Evolutionary conservation across 2,797 vertebrate species (phyloP), one percentile per base, ranked within the genome.

Genomic region (Helostoma temminkii): DNA sequence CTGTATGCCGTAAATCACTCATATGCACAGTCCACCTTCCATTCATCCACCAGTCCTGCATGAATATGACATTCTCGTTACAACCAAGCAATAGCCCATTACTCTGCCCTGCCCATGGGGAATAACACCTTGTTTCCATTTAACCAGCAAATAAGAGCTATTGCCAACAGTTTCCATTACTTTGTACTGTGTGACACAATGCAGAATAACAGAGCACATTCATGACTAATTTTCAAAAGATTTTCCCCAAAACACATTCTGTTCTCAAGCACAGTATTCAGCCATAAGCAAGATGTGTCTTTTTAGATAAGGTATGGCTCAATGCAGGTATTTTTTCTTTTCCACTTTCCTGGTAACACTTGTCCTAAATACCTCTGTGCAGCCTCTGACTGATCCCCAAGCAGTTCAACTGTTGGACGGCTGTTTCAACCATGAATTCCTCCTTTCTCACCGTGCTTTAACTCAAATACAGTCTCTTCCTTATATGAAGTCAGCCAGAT

Each of bases 111-210:
- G 71, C 77, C 79, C 55, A 69, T 4, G 0, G 84, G 86, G 74
- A 86, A 77, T 55, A 82, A 86, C 86, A 88, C 84, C 84, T 82
- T 85, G 73, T 74, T 76, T 80, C 80, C 73, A 81, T 83, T 34
- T 73, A 79, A 74, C 58, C 53, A 54, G 49, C 9, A 4, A 81
- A 78, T 79, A 66, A 60, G 76, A 73, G 43, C 54, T 58, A 55
- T 79, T 81, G 63, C 25, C 60, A 61, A 39, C 52, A 72, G 26
- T 84, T 88, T 87, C 77, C 80, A 83, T 80, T 26, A 61, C 74
- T 68, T 70, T 78, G 37, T 30, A 60, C 59, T 56, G 26, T 60
- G 66, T 3, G 8, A 47, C 66, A 47, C n/a, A 41, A 74, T 59
- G 47, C 57, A 54, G 66, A 80, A 71, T 47, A 48, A 77, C 26